Base-by-base conservation (phyloP, 2,888 invertebrate genomes). In the Tetranychus truncatus region DNA sequence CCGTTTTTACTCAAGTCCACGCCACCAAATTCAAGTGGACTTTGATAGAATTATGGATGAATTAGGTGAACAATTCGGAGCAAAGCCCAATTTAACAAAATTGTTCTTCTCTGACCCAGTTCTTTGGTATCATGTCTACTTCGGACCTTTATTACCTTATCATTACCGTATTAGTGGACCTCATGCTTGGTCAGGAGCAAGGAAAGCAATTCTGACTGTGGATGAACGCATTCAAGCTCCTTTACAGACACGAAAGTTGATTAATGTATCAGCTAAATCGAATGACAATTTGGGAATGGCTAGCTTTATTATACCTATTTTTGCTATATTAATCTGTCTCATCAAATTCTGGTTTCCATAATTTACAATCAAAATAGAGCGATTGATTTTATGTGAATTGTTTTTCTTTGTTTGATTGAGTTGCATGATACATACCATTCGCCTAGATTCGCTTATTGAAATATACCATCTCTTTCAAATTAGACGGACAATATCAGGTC, bases 51-150 rank as follows among this genome's bases (percentile, higher is more conserved):
- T 81, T 77, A 83, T 84, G 83, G 84, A 85, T 78, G 83, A 84
- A 75, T 76, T 85, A 76, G 84, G 84, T 8, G 78, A 80, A 55
- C 72, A 83, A 8, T 79, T 82, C 45, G 84, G 84, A n/a, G 82
- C 81, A 75, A 81, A 81, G 76, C 84, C 84, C 0, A 80, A 82
- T 76, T 75, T 83, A 55, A 76, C 81, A 80, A 80, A 80, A 79
- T 79, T 80, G 69, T 75, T 80, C 45, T 74, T 82, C 67, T 78
- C 81, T 55, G 81, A 81, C 74, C 80, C 79, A 0, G 66, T 71
- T n/a, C 77, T 80, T 1, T 79, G 81, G 1, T 77, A 78, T 55
- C 76, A 78, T 3, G 78, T 82, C 44, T 77, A 81, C n/a, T 82
- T 82, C 75, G 83, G 82, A 0, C 81, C 82, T 1, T 80, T 80